Evolutionary conservation across 2,888 invertebrate species (phyloP), one percentile per base, ranked within the genome.

Genomic region (Ptychoptera albimana): DNA sequence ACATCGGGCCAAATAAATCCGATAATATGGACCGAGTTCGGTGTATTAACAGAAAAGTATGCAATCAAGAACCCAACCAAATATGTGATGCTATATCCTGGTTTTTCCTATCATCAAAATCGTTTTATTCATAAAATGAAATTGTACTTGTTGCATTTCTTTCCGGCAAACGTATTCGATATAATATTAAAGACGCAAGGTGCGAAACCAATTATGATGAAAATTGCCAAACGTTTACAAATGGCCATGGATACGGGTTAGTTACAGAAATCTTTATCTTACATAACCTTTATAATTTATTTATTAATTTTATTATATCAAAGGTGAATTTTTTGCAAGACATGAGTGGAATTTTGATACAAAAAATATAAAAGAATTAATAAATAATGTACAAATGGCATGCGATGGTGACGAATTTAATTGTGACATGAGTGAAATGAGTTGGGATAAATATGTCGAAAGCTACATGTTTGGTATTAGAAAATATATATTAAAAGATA

Each of bases 1-100:
- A 91, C 91, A 0, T 87, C 89, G 1, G 89, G 96, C 0, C 73
- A 77, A 16, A 72, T 83, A 43, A 92, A 92, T 60, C 87, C 89
- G 0, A 70, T 96, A 23, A 71, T 74, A 5, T 96, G 94, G 94
- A 76, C 80, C 1, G 72, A 82, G 49, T 79, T 92, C 55, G 84
- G 84, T 9, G 61, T 68, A 38, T 69, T 82, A 16, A 79, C 82
- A 37, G 67, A 80, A 47, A 80, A 82, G 54, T 79, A 84, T 67
- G 79, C 85, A 0, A 67, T 79, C 38, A 75, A 78, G 49, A 81
- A 82, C 53, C 93, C 93, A 4, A 79, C 87, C 49, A 83, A 84
- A 66, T 80, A 85, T 55, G 76, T 88, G 34, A 77, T 86, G 62
- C 83, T 92, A 78, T 87, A 91, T 59, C 87, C 87, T 0, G 79